Percentiles rank a stretch among this genome's conserved stretches.
phyloP scores from a whole-genome alignment of 2,797 vertebrate species.

The Parambassis ranga region DNA sequence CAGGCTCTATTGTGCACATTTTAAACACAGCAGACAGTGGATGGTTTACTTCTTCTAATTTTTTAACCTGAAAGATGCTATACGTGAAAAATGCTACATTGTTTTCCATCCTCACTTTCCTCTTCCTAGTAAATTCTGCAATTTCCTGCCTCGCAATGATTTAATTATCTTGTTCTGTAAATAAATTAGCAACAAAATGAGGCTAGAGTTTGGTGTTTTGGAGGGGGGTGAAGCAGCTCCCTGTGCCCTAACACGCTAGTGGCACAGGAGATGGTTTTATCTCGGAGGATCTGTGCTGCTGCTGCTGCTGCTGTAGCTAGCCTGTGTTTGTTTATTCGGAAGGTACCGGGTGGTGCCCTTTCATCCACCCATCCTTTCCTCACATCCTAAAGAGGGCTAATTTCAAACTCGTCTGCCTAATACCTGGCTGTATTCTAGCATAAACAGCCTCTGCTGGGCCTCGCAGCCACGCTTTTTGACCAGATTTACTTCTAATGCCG shows the following conservation, averaged over 20 bases:
- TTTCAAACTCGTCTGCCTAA: constrained; percentile 7
- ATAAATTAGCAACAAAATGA: neutral
- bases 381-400: constrained; percentile 10
- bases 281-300: neutral
- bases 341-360: constrained; percentile 37
- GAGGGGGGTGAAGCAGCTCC: neutral
- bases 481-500: constrained; percentile 65
- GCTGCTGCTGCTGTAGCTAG: constrained; percentile 11
- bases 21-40: neutral
- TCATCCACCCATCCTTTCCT: constrained; percentile 19
- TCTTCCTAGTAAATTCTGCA: neutral
- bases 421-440: neutral
- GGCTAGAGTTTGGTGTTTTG: neutral
- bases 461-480: constrained; percentile 63
- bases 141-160: neutral
- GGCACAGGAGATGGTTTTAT: neutral
- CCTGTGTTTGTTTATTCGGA: constrained; percentile 21
- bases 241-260: neutral
- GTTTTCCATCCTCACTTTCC: too few relatives aligned
- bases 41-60: neutral
- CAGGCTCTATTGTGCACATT: neutral
- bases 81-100: too few relatives aligned
- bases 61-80: neutral
- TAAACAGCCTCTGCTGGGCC: constrained; percentile 35
- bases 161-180: neutral